These are phyloP conservation scores for Noctua comes DNA, from an alignment of 2,888 invertebrate genomes.

Conservation along the genomic window DNA sequence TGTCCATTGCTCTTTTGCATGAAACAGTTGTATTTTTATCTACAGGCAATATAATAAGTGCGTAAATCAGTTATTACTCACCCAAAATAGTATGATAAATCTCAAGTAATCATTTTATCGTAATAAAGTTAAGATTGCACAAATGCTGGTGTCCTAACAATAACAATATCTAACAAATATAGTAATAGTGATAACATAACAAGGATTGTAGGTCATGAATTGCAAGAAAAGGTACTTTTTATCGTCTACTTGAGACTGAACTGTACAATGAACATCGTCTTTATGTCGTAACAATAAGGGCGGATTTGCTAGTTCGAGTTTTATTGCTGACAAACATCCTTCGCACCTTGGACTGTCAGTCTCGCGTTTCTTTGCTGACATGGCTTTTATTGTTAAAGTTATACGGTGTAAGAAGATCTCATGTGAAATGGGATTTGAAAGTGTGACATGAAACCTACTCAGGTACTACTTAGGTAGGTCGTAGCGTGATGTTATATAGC, in stretches of 20 bases:
- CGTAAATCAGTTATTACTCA: not conserved
- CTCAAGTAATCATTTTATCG: not conserved
- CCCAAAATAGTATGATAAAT: not conserved
- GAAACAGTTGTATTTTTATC: no score
- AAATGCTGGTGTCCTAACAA: not conserved
- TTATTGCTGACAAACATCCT: not conserved
- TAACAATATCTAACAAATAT: no score
- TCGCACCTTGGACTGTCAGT: not conserved
- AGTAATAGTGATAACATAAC: not conserved
- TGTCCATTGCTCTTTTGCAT: no score
- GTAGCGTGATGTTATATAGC: no score
- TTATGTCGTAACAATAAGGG: conserved; percentile 4
- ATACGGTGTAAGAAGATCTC: not conserved
- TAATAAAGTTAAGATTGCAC: not conserved
- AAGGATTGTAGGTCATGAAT: not conserved
- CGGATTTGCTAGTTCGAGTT: not conserved
- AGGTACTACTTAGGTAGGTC: no score
- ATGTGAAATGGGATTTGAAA: not conserved
- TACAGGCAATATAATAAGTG: no score
- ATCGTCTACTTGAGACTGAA: not conserved
- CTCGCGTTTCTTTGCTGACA: not conserved
- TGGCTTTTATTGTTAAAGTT: not conserved
- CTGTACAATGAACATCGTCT: not conserved
- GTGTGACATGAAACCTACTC: not conserved
- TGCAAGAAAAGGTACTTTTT: not conserved